Percentiles rank a stretch among this genome's conserved stretches.
Evolutionary conservation across 92 coral and sea anemone genomes (phyloP).

Genomic region (Epizoanthus fatuus): DNA sequence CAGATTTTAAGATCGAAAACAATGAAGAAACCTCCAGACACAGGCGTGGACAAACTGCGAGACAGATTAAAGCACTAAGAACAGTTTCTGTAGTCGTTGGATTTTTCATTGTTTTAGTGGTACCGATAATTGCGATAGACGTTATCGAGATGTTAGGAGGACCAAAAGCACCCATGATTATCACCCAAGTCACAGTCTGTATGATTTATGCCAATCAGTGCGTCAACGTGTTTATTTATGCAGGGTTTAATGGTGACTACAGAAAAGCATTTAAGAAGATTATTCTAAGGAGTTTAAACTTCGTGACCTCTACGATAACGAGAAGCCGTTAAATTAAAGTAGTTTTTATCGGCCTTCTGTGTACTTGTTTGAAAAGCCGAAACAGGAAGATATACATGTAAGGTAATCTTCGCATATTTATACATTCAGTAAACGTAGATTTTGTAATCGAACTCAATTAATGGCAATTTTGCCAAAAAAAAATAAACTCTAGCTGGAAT

Average conservation of each 20-base stretch:
- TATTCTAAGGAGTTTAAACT: slow-evolving; percentile 7
- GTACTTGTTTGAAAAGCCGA: too few species aligned
- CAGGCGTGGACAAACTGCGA: slow-evolving; percentile 36
- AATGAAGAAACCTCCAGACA: background rate
- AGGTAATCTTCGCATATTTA: too few species aligned
- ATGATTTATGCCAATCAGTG: slow-evolving; percentile 88
- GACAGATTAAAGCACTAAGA: slow-evolving; percentile 65
- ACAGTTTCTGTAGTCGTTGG: slow-evolving; percentile 82
- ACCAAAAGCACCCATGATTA: slow-evolving; percentile 51
- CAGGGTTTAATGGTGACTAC: slow-evolving; percentile 80
- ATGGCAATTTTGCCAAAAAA: too few species aligned
- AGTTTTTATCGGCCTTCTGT: too few species aligned
- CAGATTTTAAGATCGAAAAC: slow-evolving; percentile 1
- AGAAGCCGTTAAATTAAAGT: background rate
- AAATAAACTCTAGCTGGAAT: too few species aligned
- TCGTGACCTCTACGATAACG: background rate
- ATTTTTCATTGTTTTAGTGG: slow-evolving; percentile 73
- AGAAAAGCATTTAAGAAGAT: slow-evolving; percentile 76
- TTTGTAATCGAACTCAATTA: too few species aligned
- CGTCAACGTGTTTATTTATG: slow-evolving; percentile 82
- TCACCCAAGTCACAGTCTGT: slow-evolving; percentile 67
- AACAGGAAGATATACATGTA: too few species aligned
- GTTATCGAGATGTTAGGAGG: slow-evolving; percentile 71
- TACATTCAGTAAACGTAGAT: too few species aligned
- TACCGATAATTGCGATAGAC: slow-evolving; percentile 77